Conservation (phyloP, 2,113 vertebrate genomes). For the Catagonus wagneri region DNA sequence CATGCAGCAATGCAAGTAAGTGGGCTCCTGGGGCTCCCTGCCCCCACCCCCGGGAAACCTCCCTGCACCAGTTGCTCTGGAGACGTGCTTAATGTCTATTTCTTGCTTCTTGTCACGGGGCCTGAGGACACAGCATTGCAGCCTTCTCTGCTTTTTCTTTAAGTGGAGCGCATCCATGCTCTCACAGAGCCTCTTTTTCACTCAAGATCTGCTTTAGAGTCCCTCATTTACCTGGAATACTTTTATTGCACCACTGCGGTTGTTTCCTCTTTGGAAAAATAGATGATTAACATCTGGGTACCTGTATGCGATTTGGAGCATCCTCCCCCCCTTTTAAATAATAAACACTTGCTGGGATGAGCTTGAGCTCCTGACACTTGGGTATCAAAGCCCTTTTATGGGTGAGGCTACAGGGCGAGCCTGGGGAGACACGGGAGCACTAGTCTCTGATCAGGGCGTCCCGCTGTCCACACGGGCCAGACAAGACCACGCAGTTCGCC, state of each 20-base stretch:
- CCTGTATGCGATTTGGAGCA: neutral
- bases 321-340: neutral
- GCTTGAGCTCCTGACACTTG: neutral
- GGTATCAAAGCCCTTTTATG: no score
- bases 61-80: conserved; percentile 61
- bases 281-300: neutral
- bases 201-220: conserved; percentile 31
- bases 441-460: neutral
- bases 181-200: neutral
- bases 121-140: conserved; percentile 58
- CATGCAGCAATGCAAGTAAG: conserved; percentile 89
- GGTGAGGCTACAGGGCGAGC: neutral
- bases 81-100: conserved; percentile 72
- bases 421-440: neutral
- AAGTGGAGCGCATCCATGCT: neutral
- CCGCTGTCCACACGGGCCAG: neutral
- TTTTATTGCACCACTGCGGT: neutral
- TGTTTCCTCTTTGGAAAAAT: neutral
- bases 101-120: conserved; percentile 76
- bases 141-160: neutral
- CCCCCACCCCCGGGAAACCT: conserved; percentile 67
- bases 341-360: neutral
- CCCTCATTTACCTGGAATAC: neutral
- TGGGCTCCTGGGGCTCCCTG: conserved; percentile 83
- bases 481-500: neutral